These are phyloP conservation scores for Ectobius pallidus DNA, from an alignment of 2,888 invertebrate species.

Conservation along the genomic window DNA sequence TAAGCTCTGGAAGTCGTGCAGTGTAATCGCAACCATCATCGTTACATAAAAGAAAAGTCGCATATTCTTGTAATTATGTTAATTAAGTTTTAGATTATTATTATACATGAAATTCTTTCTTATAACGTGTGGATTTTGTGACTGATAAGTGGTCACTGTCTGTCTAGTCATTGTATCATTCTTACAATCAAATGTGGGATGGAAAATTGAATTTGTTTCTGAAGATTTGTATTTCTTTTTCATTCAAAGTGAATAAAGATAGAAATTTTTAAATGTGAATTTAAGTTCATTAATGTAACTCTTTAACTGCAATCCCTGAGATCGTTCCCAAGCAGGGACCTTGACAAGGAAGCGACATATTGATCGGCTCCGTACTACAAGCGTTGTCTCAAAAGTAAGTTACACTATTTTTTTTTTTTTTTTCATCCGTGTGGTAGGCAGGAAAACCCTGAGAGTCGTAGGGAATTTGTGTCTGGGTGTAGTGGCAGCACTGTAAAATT, in stretches of 20 bases:
- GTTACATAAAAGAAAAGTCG: background rate
- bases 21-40: background rate
- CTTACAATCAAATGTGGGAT: constrained; percentile 1
- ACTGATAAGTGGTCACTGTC: constrained; percentile 14
- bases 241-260: constrained; percentile 22
- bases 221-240: constrained; percentile 23
- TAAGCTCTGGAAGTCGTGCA: background rate
- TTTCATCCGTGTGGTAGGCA: too few species aligned
- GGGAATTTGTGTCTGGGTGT: too few species aligned
- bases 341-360: too few species aligned
- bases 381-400: too few species aligned
- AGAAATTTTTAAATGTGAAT: background rate
- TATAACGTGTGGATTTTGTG: constrained; percentile 8
- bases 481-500: too few species aligned
- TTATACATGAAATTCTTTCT: background rate
- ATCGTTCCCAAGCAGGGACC: too few species aligned
- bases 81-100: background rate
- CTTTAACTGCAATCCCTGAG: too few species aligned
- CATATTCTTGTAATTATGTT: background rate
- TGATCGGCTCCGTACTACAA: too few species aligned
- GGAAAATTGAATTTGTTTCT: constrained; percentile 23
- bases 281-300: too few species aligned
- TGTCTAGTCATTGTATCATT: constrained; percentile 28
- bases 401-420: too few species aligned
- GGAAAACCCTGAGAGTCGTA: too few species aligned